Percentiles rank a stretch among this genome's conserved stretches.
Evolutionary conservation across 1,140 invertebrate species (phyloP).

Genomic region (Calephelis virginiensis): DNA sequence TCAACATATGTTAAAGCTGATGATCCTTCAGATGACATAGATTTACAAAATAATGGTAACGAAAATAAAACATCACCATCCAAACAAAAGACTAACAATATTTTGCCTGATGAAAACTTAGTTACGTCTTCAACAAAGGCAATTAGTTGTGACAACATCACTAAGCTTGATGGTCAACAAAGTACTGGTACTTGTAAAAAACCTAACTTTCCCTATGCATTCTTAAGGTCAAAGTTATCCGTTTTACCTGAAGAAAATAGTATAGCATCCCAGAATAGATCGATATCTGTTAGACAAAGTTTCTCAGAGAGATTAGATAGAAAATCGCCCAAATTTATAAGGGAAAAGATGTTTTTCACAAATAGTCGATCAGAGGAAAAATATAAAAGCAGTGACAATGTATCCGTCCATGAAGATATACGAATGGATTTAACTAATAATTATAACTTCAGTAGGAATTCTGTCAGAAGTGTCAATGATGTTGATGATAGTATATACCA

Average conservation of each 20-base stretch:
- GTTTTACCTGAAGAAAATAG: conserved; percentile 86
- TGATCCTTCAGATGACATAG: conserved; percentile 87
- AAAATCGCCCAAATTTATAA: conserved; percentile 70
- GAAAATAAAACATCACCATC: conserved; percentile 60
- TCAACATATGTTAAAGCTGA: conserved; percentile 88
- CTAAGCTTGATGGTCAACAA: conserved; percentile 65
- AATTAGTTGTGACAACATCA: conserved; percentile 82
- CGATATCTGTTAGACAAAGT: conserved; percentile 66
- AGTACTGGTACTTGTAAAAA: conserved; percentile 75
- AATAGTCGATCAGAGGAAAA: conserved; percentile 70
- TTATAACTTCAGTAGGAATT: conserved; percentile 62
- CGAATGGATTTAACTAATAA: conserved; percentile 56
- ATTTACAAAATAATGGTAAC: conserved; percentile 78
- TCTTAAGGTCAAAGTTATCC: conserved; percentile 85
- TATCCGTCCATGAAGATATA: conserved; percentile 68
- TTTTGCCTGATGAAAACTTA: conserved; percentile 59
- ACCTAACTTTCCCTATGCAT: conserved; percentile 87
- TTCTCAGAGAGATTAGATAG: conserved; percentile 73
- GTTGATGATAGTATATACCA: conserved; percentile 51
- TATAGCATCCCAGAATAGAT: conserved; percentile 76
- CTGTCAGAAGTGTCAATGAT: conserved; percentile 68
- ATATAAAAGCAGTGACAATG: conserved; percentile 74
- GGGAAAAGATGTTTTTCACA: conserved; percentile 59
- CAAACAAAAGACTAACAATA: conserved; percentile 57
- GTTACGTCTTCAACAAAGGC: conserved; percentile 78